These are phyloP conservation scores for Rafetus swinhoei DNA, from an alignment of 2,113 vertebrate genomes.

Conservation along the genomic window DNA sequence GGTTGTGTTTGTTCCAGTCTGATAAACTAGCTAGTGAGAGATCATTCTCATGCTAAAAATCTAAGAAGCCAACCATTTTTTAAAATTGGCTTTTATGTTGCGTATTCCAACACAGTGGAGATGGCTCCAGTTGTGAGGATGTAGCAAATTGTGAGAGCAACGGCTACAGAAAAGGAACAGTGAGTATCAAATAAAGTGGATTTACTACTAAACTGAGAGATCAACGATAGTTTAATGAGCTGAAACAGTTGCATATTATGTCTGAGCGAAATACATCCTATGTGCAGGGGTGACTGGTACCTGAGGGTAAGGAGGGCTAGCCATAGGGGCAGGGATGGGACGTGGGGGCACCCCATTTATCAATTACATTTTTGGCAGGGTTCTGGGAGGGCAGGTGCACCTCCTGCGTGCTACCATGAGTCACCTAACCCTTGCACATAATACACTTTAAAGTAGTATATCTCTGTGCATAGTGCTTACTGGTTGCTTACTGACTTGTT, in stretches of 20 bases:
- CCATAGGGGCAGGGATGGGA: no score
- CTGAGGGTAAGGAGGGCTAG: no score
- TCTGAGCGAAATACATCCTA: neutral
- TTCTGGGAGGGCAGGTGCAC: no score
- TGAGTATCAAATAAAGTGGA: slow-evolving; percentile 61
- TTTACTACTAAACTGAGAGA: neutral
- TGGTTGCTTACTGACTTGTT: neutral
- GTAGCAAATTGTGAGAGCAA: slow-evolving; percentile 29
- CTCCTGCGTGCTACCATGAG: no score
- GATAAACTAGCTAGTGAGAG: neutral
- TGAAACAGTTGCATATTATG: neutral
- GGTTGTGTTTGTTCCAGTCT: neutral
- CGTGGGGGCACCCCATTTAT: no score
- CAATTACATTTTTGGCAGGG: no score
- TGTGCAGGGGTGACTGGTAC: no score
- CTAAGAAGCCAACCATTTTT: neutral
- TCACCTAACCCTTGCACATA: neutral
- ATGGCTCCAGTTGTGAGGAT: slow-evolving; percentile 31
- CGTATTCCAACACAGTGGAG: slow-evolving; percentile 55
- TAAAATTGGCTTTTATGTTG: slow-evolving; percentile 40
- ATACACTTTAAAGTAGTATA: neutral
- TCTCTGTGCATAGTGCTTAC: neutral
- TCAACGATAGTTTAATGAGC: neutral
- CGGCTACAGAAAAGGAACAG: slow-evolving; percentile 35
- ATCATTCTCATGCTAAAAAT: slow-evolving; percentile 11